Conservation (phyloP, 2,888 invertebrate species). For the Parapristionchus giblindavisi region DNA sequence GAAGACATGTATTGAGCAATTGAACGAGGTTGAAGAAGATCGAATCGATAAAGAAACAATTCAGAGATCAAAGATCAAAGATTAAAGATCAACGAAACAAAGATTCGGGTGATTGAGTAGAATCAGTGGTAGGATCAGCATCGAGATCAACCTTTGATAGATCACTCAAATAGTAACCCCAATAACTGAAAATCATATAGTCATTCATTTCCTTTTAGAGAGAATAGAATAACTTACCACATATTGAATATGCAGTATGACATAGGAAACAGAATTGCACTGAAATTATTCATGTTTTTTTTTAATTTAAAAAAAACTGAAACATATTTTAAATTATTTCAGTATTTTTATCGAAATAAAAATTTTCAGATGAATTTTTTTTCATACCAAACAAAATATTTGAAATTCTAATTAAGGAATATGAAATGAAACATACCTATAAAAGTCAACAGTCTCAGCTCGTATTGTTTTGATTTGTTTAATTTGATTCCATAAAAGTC, state of each 20-base stretch:
- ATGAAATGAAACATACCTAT: slow-evolving; percentile 48
- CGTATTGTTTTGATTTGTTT: slow-evolving; percentile 47
- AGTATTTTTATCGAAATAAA: no score
- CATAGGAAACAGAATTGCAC: slow-evolving; percentile 68
- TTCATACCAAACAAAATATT: no score
- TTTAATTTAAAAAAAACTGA: no score
- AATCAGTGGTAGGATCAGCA: slow-evolving; percentile 13
- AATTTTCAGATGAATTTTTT: no score
- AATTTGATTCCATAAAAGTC: slow-evolving; percentile 44
- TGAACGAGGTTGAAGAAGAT: no score
- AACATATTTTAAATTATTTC: no score
- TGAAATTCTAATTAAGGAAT: not conserved
- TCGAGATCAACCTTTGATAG: slow-evolving; percentile 49
- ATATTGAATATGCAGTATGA: slow-evolving; percentile 68
- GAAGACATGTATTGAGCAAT: no score
- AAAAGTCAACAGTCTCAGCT: slow-evolving; percentile 68
- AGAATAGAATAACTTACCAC: slow-evolving; percentile 49
- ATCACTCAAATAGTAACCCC: slow-evolving; percentile 67
- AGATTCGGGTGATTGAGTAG: no score
- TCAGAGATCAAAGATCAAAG: no score
- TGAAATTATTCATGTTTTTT: no score
- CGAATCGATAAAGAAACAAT: no score
- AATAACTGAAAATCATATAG: slow-evolving; percentile 54
- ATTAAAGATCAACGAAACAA: no score
- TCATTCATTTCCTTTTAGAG: not conserved